Conservation (phyloP, 2,888 invertebrate species). For the Hydroisotoma schaefferi region DNA sequence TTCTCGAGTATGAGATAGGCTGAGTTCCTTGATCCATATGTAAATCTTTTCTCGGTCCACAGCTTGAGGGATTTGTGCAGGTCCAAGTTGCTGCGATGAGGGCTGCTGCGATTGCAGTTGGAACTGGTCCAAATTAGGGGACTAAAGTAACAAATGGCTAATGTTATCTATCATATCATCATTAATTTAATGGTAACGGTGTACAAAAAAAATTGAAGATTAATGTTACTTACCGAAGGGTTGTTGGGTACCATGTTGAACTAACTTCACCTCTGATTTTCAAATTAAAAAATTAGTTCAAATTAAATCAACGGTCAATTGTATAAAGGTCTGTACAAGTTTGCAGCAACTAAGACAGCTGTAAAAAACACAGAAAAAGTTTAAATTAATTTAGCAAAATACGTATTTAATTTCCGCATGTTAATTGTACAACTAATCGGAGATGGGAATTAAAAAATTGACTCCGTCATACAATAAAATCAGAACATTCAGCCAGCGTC, state of each 20-base stretch:
- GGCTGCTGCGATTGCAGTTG: conserved; percentile 18
- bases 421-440: no score
- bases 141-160: background rate
- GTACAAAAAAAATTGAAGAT: background rate
- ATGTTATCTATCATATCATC: background rate
- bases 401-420: no score
- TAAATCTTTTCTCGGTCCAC: conserved; percentile 87
- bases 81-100: conserved; percentile 32
- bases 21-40: conserved; percentile 86
- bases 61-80: conserved; percentile 49
- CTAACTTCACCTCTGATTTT: no score
- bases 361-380: no score
- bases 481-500: no score
- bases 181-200: background rate
- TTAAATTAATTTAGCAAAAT: no score
- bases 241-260: conserved; percentile 8
- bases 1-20: conserved; percentile 90
- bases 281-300: no score
- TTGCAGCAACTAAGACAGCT: no score
- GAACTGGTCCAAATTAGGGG: conserved; percentile 22
- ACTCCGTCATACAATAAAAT: no score
- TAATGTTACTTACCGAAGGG: background rate
- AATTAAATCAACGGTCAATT: no score
- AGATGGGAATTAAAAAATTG: no score
- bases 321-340: no score